These are phyloP conservation scores for Hyppa rectilinea DNA, from an alignment of 2,888 invertebrate genomes.

Conservation along the genomic window DNA sequence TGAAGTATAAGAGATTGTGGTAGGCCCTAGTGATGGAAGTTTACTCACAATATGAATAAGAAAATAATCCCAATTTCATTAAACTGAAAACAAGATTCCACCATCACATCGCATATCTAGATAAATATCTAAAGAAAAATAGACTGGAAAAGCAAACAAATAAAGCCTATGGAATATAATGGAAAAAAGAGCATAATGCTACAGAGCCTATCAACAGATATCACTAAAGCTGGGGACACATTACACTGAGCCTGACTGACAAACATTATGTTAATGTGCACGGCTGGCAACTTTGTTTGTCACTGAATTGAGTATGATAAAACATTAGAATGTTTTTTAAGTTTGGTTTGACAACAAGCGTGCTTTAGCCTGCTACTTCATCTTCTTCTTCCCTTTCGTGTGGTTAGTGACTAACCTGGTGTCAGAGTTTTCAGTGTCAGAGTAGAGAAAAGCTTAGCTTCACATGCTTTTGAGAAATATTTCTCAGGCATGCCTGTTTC, in stretches of 20 bases:
- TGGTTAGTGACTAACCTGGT: too few species aligned
- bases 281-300: conserved; percentile 43
- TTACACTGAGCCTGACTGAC: conserved; percentile 28
- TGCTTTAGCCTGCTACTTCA: too few species aligned
- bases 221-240: conserved; percentile 50
- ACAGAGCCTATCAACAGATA: conserved; percentile 28
- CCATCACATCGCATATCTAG: too few species aligned
- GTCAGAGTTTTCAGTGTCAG: too few species aligned
- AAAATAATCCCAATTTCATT: neutral
- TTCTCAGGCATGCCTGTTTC: too few species aligned
- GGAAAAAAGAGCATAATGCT: conserved; percentile 49
- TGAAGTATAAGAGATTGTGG: too few species aligned
- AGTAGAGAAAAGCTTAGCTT: too few species aligned
- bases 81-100: neutral
- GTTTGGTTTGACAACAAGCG: too few species aligned
- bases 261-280: conserved; percentile 39
- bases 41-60: neutral
- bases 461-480: too few species aligned
- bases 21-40: too few species aligned
- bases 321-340: too few species aligned
- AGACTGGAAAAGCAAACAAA: conserved; percentile 22
- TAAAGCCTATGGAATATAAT: conserved; percentile 31
- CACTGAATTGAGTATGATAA: neutral
- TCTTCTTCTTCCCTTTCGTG: too few species aligned
- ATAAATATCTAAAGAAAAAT: neutral